These are phyloP conservation scores for Heteractis magnifica DNA, from an alignment of 92 coral and sea anemone species.

Conservation along the genomic window DNA sequence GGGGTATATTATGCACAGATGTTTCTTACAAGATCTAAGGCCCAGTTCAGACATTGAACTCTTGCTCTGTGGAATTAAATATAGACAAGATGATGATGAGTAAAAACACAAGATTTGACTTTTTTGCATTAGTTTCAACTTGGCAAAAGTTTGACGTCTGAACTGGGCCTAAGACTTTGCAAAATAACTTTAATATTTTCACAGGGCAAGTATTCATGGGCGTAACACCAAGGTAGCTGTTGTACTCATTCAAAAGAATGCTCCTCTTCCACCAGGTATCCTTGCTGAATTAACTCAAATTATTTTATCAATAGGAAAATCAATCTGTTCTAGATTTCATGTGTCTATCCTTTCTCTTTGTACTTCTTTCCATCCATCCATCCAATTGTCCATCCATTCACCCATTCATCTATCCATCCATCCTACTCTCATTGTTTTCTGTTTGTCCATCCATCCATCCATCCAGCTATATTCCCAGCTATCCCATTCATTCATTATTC, in stretches of 20 bases:
- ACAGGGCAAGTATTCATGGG: slow-evolving; percentile 82
- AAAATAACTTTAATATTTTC: not conserved
- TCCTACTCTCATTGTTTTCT: not conserved
- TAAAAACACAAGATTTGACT: too few relatives aligned
- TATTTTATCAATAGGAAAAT: not conserved
- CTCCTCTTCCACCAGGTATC: slow-evolving; percentile 96
- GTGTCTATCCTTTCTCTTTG: not conserved
- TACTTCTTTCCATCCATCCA: not conserved
- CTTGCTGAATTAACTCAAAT: not conserved
- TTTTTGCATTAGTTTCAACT: too few relatives aligned
- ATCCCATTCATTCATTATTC: not conserved
- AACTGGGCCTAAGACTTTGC: too few relatives aligned
- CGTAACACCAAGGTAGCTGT: slow-evolving; percentile 94
- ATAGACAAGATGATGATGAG: too few relatives aligned
- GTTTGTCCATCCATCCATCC: not conserved
- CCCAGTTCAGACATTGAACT: too few relatives aligned
- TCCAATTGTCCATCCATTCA: not conserved
- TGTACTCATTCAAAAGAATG: slow-evolving; percentile 94
- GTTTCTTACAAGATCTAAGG: too few relatives aligned
- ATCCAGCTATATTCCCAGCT: not conserved
- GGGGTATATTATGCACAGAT: too few relatives aligned
- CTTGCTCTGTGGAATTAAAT: too few relatives aligned
- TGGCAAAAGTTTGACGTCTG: too few relatives aligned
- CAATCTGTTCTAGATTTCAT: not conserved
- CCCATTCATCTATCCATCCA: not conserved